Conservation (phyloP, 2,888 invertebrate species). For the Loripinus fragilis region DNA sequence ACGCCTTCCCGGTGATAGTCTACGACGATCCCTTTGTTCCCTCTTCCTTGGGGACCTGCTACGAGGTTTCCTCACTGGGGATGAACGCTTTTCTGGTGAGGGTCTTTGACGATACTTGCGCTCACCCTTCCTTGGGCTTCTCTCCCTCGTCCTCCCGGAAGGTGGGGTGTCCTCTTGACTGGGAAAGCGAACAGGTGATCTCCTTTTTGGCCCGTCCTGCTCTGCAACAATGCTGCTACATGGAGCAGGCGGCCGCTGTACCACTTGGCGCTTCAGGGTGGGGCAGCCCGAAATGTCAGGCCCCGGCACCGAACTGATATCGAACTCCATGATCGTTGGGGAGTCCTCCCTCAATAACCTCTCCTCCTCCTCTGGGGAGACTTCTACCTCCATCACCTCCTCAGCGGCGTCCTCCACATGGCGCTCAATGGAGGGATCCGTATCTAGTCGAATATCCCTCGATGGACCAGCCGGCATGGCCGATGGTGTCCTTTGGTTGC, state of each 20-base stretch:
- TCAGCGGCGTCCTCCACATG: not conserved
- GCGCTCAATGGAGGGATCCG: not conserved
- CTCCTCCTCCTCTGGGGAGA: not conserved
- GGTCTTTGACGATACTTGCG: not conserved
- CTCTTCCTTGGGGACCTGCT: not conserved
- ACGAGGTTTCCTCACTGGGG: not conserved
- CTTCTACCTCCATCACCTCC: not conserved
- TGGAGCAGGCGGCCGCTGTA: not conserved
- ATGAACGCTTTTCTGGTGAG: not conserved
- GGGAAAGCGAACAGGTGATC: not conserved
- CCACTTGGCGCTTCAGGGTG: not conserved
- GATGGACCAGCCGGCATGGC: not conserved
- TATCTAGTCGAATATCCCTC: not conserved
- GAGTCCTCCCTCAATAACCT: not conserved
- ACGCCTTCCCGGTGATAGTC: too few species aligned
- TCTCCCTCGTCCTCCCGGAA: not conserved
- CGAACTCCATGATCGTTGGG: not conserved
- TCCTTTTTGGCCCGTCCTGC: not conserved
- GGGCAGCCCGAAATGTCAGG: not conserved
- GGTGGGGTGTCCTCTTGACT: not conserved
- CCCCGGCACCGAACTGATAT: not conserved
- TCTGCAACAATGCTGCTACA: not conserved
- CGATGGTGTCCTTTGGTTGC: not conserved
- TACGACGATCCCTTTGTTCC: too few species aligned
- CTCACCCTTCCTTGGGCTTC: not conserved